Evolutionary conservation across 2,888 invertebrate species (phyloP), one percentile per base, ranked within the genome.

Genomic region (Archips crataeganus): DNA sequence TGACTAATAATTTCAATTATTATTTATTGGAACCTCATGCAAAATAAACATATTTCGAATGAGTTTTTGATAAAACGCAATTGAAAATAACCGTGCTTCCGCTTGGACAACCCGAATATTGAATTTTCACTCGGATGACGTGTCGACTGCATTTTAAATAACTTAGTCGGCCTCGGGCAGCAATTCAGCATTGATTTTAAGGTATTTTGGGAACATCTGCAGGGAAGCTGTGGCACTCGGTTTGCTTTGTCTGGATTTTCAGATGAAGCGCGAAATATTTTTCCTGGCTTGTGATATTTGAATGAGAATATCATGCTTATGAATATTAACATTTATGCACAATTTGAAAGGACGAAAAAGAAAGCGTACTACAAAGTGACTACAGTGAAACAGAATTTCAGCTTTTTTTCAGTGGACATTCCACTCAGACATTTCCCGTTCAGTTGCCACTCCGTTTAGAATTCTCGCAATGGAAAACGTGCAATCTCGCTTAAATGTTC

Each of bases 131-230:
- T 86, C 81, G 88, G 86, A 90, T 92, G 92, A 92, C 86, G 89
- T 91, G 92, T 90, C 91, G 92, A 91, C 90, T 92, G 91, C 89
- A 92, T 93, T 91, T 92, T 93, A 93, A 93, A 93, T 92, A 93
- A 92, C 89, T 92, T 90, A 91, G 91, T 83, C 81, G 82, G 81
- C 81, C 81, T 80, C 82, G 79, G 80, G 79, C 82, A 81, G 79
- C 80, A 78, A 80, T 80, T 78, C 81, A 75, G 81, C 88, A 90
- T 91, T 89, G 89, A 90, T 91, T 90, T 74, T 86, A 83, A 83
- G 83, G 83, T 90, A 90, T 90, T 89, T 84, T 78, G 77, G 80
- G 79, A 78, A 75, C 79, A 73, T 75, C 79, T 79, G 76, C 77
- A 60, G 75, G 69, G 75, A 74, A 75, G 66, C 66, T 67, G 45